Conservation (phyloP, 2,888 invertebrate species). For the Peribatodes rhomboidaria region DNA sequence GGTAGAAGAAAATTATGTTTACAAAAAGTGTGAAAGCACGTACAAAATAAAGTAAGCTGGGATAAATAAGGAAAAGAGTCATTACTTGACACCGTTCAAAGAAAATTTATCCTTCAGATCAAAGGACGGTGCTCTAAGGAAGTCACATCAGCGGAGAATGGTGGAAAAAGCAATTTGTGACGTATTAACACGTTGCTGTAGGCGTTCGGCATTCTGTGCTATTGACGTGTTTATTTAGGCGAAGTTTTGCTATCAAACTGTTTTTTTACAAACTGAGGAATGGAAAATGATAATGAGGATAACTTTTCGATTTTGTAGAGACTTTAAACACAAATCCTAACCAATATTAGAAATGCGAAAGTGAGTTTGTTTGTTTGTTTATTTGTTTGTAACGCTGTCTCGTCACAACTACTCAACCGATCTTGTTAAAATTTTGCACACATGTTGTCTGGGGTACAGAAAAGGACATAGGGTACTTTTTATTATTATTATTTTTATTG, state of each 20-base stretch:
- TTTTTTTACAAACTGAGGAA: background rate
- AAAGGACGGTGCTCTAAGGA: constrained; percentile 25
- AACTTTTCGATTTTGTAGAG: too few species aligned
- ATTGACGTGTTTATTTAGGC: constrained; percentile 14
- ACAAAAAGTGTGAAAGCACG: constrained; percentile 17
- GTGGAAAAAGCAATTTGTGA: constrained; percentile 30
- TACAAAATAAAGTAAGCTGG: constrained; percentile 17
- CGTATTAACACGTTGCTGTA: constrained; percentile 25
- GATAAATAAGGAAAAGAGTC: constrained; percentile 31
- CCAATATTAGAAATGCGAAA: too few species aligned
- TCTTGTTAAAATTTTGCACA: too few species aligned
- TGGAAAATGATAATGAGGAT: too few species aligned
- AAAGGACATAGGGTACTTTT: too few species aligned
- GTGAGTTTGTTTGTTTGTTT: too few species aligned
- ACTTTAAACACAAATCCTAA: too few species aligned
- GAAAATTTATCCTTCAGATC: constrained; percentile 34
- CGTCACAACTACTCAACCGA: too few species aligned
- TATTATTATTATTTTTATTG: too few species aligned
- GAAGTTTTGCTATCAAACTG: background rate
- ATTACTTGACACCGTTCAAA: constrained; percentile 35
- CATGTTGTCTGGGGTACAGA: too few species aligned
- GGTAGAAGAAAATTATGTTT: background rate
- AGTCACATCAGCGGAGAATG: constrained; percentile 25
- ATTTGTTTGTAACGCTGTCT: too few species aligned
- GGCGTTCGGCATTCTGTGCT: constrained; percentile 11